Percentiles rank a stretch among this genome's conserved stretches.
Conservation (phyloP, 2,797 vertebrate genomes). For the Crax fasciolata region DNA sequence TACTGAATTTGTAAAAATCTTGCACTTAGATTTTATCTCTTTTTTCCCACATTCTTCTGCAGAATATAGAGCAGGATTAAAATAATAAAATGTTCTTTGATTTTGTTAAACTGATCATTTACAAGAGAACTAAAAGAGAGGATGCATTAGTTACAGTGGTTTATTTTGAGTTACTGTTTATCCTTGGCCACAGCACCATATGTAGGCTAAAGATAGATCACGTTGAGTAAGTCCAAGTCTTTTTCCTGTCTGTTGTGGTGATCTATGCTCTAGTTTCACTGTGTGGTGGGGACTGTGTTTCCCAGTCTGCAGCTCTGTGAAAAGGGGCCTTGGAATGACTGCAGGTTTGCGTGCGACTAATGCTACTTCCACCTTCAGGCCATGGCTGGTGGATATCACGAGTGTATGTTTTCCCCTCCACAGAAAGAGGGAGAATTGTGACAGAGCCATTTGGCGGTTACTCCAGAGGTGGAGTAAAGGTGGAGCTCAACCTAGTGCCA, state of each 20-base stretch:
- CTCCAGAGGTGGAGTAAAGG: neutral
- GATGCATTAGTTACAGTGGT: neutral
- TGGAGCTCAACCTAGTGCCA: neutral
- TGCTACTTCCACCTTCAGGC: neutral
- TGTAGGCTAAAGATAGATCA: slow-evolving; percentile 15
- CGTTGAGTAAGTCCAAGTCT: neutral
- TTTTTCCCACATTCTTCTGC: neutral
- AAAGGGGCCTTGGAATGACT: neutral
- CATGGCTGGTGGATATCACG: neutral
- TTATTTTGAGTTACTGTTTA: slow-evolving; percentile 35
- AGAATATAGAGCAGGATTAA: neutral
- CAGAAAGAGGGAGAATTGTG: neutral
- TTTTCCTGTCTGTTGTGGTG: neutral
- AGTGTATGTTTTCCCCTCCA: neutral
- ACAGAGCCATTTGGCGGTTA: neutral
- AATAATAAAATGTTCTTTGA: neutral
- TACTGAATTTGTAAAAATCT: neutral
- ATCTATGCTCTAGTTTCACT: neutral
- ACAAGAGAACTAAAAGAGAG: neutral
- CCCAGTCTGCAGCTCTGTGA: neutral
- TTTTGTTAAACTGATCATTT: neutral
- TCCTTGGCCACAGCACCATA: neutral
- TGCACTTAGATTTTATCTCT: neutral
- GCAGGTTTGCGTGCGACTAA: neutral
- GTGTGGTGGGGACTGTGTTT: neutral